Evolutionary conservation across 2,888 invertebrate species (phyloP).

Genomic region (Doris montereyensis): DNA sequence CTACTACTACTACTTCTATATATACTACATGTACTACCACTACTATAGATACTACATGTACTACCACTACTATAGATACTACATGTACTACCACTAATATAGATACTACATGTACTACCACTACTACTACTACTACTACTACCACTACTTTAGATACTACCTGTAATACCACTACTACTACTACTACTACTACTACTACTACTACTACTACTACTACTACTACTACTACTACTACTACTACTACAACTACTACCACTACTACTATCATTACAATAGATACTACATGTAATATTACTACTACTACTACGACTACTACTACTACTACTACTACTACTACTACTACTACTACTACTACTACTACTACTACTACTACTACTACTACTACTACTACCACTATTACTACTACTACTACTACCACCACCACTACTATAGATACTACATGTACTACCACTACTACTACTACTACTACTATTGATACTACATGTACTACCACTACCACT

Average conservation of each 20-base stretch:
- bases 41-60: too few species aligned
- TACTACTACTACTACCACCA: neutral
- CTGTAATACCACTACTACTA: too few species aligned
- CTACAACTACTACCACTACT: slow-evolving; percentile 6
- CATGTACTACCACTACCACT: too few species aligned
- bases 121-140: too few species aligned
- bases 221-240: slow-evolving; percentile 15
- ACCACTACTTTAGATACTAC: too few species aligned
- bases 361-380: neutral
- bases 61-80: too few species aligned
- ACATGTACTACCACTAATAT: too few species aligned
- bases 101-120: too few species aligned
- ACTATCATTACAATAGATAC: neutral
- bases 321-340: neutral
- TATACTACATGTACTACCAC: neutral
- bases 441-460: too few species aligned
- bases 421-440: neutral
- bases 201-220: slow-evolving; percentile 14
- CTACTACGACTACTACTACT: too few species aligned
- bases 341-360: neutral
- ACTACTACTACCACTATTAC: slow-evolving; percentile 9
- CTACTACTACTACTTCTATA: slow-evolving; percentile 5
- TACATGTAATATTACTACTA: too few species aligned
- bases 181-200: slow-evolving; percentile 24
- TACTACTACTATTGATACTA: too few species aligned